phyloP scores from a whole-genome alignment of 2,797 vertebrate genomes.

The Hydrophis major region DNA sequence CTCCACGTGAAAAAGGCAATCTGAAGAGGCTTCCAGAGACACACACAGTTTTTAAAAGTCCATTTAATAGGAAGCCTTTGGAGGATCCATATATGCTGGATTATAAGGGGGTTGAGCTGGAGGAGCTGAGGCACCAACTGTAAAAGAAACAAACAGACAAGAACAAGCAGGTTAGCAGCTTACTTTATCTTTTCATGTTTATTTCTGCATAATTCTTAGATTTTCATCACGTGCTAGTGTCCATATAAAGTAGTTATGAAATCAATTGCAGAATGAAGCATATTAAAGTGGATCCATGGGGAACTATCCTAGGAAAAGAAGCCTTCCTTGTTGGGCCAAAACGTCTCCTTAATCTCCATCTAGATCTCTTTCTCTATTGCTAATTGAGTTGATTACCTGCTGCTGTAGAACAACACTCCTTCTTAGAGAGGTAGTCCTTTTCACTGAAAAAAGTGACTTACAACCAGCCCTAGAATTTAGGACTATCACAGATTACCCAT shows the following conservation, averaged over 20 bases:
- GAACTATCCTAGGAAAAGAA: neutral
- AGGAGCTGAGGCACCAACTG: slow-evolving; percentile 64
- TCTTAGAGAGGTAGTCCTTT: neutral
- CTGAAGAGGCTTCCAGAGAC: slow-evolving; percentile 33
- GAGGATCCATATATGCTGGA: slow-evolving; percentile 80
- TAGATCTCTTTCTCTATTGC: neutral
- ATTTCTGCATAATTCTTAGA: neutral
- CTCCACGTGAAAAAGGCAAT: slow-evolving; percentile 41
- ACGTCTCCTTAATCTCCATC: neutral
- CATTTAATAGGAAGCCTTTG: slow-evolving; percentile 71
- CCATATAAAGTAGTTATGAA: neutral
- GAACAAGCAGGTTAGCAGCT: neutral
- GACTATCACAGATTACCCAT: neutral
- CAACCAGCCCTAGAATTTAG: neutral
- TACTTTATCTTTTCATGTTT: neutral
- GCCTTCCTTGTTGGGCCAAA: neutral
- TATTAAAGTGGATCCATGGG: neutral
- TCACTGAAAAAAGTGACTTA: neutral
- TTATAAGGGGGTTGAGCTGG: slow-evolving; percentile 86
- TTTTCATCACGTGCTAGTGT: neutral
- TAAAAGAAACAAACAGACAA: slow-evolving; percentile 32
- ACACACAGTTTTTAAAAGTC: neutral
- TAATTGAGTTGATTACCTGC: neutral
- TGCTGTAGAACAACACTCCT: neutral
- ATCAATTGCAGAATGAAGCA: neutral